A percentile compares a stretch with the other conserved stretches of the same genome.
phyloP scores from a whole-genome alignment of 2,797 vertebrate genomes.

The Acestrorhynchus altus region DNA sequence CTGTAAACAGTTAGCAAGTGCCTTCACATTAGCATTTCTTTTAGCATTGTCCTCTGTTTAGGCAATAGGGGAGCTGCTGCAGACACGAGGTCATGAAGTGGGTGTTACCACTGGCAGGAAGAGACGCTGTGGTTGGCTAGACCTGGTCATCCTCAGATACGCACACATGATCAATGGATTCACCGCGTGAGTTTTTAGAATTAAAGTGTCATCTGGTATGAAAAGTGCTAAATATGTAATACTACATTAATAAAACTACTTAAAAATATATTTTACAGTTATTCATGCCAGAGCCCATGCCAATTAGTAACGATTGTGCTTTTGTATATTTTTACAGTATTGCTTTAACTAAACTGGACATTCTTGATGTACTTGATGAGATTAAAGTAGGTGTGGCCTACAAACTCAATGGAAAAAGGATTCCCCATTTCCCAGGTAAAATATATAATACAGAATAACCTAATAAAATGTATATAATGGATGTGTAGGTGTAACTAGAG shows the following conservation, averaged over 20 bases:
- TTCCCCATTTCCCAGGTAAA: constrained; percentile 97
- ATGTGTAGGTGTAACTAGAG: not conserved
- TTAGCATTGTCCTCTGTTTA: constrained; percentile 58
- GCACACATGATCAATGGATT: constrained; percentile 99
- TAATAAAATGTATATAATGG: not conserved
- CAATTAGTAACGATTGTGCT: not conserved
- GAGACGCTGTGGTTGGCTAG: constrained; percentile 96
- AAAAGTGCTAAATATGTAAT: not conserved
- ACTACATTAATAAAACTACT: not conserved
- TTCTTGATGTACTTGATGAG: constrained; percentile 93
- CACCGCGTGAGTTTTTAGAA: constrained; percentile 87
- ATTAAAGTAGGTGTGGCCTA: constrained; percentile 96
- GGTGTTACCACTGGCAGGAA: constrained; percentile 98
- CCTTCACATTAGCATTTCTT: not conserved
- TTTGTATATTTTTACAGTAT: constrained; percentile 76
- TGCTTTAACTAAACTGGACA: constrained; percentile 97
- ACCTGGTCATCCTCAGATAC: constrained; percentile 94
- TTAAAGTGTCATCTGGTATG: not conserved
- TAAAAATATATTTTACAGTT: not conserved
- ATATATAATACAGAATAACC: not conserved
- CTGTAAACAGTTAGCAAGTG: not conserved
- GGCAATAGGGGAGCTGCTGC: constrained; percentile 91
- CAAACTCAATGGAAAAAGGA: constrained; percentile 93
- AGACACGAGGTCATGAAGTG: constrained; percentile 93
- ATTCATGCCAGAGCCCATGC: constrained; percentile 1